Conservation (phyloP, 2,113 vertebrate genomes). For the Enhydra lutris region DNA sequence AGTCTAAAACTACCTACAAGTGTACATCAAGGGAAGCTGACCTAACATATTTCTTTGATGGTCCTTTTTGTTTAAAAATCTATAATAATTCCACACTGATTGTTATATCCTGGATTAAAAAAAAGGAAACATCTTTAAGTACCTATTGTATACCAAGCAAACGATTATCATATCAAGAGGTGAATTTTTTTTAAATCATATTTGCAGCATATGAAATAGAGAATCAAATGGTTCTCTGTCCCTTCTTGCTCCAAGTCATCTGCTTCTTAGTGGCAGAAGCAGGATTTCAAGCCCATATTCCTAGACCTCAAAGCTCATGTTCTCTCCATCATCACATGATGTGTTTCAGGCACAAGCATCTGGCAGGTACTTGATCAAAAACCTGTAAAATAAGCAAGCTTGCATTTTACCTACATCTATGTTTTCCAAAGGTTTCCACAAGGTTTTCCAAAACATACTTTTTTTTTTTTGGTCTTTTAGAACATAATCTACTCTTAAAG, state of each 20-base stretch:
- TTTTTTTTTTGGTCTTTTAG: not conserved
- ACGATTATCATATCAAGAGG: not conserved
- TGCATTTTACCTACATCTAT: not conserved
- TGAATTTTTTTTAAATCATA: not conserved
- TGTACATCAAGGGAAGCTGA: not conserved
- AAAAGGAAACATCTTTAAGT: not conserved
- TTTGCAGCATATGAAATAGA: not conserved
- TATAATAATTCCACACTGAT: not conserved
- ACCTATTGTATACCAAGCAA: not conserved
- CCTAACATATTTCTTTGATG: not conserved
- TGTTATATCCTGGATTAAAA: not conserved
- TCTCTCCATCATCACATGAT: not conserved
- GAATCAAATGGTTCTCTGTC: not conserved
- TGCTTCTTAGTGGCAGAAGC: not conserved
- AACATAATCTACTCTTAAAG: not conserved
- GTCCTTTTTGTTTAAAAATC: not conserved
- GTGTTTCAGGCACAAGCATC: not conserved
- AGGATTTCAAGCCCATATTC: not conserved
- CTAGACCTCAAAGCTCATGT: not conserved
- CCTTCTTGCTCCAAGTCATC: not conserved
- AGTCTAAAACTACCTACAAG: not conserved
- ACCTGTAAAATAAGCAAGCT: not conserved
- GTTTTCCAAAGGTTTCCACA: not conserved
- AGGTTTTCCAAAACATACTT: not conserved
- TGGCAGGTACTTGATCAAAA: not conserved